A percentile compares a stretch with the other conserved stretches of the same genome.
Conservation (phyloP, 35 echinoderm and acorn worm species). For the Lytechinus variegatus region DNA sequence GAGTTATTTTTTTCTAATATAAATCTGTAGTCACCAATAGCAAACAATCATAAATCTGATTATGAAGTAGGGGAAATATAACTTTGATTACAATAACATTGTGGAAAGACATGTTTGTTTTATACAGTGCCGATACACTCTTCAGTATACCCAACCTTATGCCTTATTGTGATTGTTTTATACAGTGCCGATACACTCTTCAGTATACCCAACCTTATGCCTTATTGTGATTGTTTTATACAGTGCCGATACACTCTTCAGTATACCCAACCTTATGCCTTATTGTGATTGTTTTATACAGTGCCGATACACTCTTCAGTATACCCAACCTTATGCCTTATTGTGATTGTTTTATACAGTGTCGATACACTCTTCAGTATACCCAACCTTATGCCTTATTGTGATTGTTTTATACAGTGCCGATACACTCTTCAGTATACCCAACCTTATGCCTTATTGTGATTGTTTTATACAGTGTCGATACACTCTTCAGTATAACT, state of each 20-base stretch:
- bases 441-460: slow-evolving; percentile 87
- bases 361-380: slow-evolving; percentile 97
- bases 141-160: slow-evolving; percentile 98
- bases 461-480: slow-evolving; percentile 72
- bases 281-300: slow-evolving; percentile 22
- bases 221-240: slow-evolving; percentile 14
- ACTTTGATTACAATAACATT: too few species aligned
- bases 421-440: slow-evolving; percentile 98
- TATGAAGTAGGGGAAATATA: too few species aligned
- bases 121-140: slow-evolving; percentile 90
- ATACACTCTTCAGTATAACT: slow-evolving; percentile 96
- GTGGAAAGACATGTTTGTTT: neutral
- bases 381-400: slow-evolving; percentile 94
- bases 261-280: slow-evolving; percentile 97
- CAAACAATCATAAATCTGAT: too few species aligned
- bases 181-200: slow-evolving; percentile 94
- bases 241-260: slow-evolving; percentile 98
- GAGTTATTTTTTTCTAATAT: too few species aligned
- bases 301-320: slow-evolving; percentile 98
- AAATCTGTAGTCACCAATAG: too few species aligned
- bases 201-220: slow-evolving; percentile 99
- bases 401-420: slow-evolving; percentile 62
- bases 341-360: slow-evolving; percentile 54
- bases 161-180: slow-evolving; percentile 50
- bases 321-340: slow-evolving; percentile 97